Evolutionary conservation across 2,113 vertebrate species (phyloP).

Genomic region (Daphoenositta chrysoptera): DNA sequence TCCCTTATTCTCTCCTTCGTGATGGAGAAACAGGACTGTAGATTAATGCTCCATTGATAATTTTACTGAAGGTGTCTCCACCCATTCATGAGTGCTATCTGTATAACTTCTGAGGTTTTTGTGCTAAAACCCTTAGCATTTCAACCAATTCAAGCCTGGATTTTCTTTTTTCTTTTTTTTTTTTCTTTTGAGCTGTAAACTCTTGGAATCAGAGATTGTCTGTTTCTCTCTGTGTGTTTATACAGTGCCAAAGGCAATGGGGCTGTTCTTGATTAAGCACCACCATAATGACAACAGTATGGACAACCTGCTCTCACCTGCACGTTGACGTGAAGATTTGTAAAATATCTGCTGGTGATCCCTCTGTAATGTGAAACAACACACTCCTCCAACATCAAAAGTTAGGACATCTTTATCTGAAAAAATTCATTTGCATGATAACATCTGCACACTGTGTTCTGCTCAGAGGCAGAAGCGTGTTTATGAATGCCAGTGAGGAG

Average conservation of each 20-base stretch:
- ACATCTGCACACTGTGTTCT: constrained; percentile 20
- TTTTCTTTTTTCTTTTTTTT: background rate
- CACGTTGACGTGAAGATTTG: background rate
- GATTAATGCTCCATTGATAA: background rate
- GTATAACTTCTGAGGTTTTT: background rate
- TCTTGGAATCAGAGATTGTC: background rate
- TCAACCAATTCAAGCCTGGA: background rate
- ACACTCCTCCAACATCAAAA: background rate
- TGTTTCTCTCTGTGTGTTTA: background rate
- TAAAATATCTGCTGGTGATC: background rate
- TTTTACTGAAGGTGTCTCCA: background rate
- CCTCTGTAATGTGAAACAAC: background rate
- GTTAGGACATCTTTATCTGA: background rate
- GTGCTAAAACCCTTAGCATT: background rate
- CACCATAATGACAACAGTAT: background rate
- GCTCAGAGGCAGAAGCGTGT: background rate
- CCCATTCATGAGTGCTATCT: background rate
- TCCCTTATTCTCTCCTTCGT: background rate
- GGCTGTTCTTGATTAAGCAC: background rate
- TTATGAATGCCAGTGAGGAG: background rate
- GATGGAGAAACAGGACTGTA: background rate
- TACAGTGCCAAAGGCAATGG: background rate
- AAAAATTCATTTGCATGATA: background rate
- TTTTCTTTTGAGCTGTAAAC: background rate
- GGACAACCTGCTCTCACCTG: background rate